phyloP scores from a whole-genome alignment of 1,140 invertebrate species.

The Drosophila chauvacae region DNA sequence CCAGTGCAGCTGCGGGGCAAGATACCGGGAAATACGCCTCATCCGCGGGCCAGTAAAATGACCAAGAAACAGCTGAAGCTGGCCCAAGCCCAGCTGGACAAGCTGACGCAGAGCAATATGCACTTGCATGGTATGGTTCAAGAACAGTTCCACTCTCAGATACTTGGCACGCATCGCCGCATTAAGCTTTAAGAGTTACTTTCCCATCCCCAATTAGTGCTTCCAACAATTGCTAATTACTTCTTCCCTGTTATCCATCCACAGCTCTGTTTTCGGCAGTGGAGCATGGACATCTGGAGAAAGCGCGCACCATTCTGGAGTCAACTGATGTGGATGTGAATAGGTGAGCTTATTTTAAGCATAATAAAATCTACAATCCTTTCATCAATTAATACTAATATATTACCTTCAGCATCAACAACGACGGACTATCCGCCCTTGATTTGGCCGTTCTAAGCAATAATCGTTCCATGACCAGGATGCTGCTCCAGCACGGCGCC shows the following conservation, averaged over 20 bases:
- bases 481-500: constrained; percentile 94
- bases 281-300: constrained; percentile 96
- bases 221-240: neutral
- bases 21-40: constrained; percentile 84
- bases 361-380: neutral
- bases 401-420: constrained; percentile 89
- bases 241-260: constrained; percentile 73
- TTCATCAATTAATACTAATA: constrained; percentile 44
- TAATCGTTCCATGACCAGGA: constrained; percentile 93
- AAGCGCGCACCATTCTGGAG: constrained; percentile 94
- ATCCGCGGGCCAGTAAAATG: constrained; percentile 85
- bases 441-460: constrained; percentile 96
- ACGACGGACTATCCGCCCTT: constrained; percentile 93
- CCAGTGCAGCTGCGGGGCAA: constrained; percentile 62
- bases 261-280: constrained; percentile 95
- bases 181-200: neutral
- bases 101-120: constrained; percentile 93
- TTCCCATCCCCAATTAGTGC: neutral
- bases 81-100: constrained; percentile 88
- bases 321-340: constrained; percentile 96
- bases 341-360: constrained; percentile 87
- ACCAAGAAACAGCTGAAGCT: constrained; percentile 87
- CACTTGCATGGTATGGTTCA: constrained; percentile 92
- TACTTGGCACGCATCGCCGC: constrained; percentile 35
- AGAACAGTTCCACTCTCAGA: neutral